phyloP scores from a whole-genome alignment of 2,113 vertebrate species.

The Osmerus eperlanus region DNA sequence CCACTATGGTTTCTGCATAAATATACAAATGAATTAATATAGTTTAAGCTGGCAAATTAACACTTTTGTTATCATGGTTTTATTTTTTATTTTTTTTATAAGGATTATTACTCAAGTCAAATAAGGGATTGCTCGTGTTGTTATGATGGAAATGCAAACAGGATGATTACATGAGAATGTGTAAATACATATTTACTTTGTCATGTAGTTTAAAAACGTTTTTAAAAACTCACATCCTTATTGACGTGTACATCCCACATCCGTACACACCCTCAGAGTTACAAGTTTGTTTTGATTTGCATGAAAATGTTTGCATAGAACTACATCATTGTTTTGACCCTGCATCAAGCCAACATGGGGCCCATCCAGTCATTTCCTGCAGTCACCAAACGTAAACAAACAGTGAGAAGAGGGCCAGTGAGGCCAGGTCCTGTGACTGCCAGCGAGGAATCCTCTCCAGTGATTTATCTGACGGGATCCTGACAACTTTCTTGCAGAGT shows the following conservation, averaged over 20 bases:
- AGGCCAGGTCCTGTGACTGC: constrained; percentile 44
- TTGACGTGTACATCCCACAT: too few species aligned
- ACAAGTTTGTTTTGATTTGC: too few species aligned
- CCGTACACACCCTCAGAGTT: too few species aligned
- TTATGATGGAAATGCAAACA: constrained; percentile 35
- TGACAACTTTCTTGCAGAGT: constrained; percentile 74
- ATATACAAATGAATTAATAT: constrained; percentile 14
- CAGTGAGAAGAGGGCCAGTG: constrained; percentile 43
- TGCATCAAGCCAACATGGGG: background rate
- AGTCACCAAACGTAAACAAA: constrained; percentile 52
- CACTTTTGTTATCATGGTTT: constrained; percentile 19
- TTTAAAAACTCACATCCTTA: too few species aligned
- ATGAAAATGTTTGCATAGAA: too few species aligned
- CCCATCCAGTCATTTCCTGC: constrained; percentile 1
- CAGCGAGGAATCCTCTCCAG: constrained; percentile 60
- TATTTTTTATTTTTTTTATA: constrained; percentile 35
- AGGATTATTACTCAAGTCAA: constrained; percentile 25
- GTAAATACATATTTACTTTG: constrained; percentile 21
- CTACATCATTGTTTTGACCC: too few species aligned
- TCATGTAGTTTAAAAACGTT: too few species aligned
- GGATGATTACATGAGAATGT: constrained; percentile 28
- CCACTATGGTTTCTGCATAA: constrained; percentile 27
- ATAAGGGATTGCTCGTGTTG: constrained; percentile 29
- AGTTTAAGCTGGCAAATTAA: constrained; percentile 34
- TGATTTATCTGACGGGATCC: constrained; percentile 71